Conservation (phyloP, 2,113 vertebrate species). For the Crotophaga sulcirostris region DNA sequence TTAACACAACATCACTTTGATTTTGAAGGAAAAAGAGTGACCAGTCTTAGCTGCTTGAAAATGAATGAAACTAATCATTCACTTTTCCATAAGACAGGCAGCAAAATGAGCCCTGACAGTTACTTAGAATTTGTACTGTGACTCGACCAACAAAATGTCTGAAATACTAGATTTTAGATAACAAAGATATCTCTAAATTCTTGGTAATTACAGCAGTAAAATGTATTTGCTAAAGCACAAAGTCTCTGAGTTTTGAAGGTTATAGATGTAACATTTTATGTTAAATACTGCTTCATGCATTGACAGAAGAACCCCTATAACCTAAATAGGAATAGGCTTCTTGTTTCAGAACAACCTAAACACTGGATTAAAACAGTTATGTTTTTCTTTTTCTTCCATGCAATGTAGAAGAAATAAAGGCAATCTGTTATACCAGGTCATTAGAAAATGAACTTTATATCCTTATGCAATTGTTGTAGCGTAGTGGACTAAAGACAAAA, state of each 20-base stretch:
- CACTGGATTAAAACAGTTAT: not conserved
- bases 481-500: not conserved
- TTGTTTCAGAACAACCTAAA: not conserved
- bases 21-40: not conserved
- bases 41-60: not conserved
- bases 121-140: not conserved
- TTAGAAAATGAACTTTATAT: not conserved
- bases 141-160: not conserved
- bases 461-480: rapidly evolving
- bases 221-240: not conserved
- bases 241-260: not conserved
- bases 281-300: not conserved
- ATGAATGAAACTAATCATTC: not conserved
- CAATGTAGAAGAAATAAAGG: not conserved
- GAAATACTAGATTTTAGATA: not conserved
- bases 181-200: not conserved
- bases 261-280: not conserved
- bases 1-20: not conserved
- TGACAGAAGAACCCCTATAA: not conserved
- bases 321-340: not conserved
- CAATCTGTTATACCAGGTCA: not conserved
- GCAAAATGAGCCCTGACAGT: not conserved
- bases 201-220: not conserved
- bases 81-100: not conserved
- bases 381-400: not conserved